Evolutionary conservation across 2,888 invertebrate genomes (phyloP).

Genomic region (Orthonychiurus folsomi): DNA sequence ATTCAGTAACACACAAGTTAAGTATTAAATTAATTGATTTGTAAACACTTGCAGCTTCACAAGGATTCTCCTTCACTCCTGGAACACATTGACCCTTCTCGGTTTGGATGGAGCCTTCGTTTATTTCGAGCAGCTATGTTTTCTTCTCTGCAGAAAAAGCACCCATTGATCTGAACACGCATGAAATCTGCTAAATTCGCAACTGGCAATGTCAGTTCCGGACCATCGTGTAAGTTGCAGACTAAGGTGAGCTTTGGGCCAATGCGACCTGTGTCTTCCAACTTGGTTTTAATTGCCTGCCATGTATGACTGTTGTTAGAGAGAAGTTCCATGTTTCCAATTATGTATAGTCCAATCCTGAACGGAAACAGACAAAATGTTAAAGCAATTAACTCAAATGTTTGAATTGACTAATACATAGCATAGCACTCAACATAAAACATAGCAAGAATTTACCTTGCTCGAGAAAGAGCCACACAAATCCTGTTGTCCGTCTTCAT

Average conservation of each 20-base stretch:
- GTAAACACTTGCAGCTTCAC: no score
- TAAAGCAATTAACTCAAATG: neutral
- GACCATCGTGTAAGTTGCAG: neutral
- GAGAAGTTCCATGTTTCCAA: conserved; percentile 41
- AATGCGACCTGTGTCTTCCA: neutral
- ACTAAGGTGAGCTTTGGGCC: neutral
- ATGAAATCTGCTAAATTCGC: no score
- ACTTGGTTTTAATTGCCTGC: conserved; percentile 1
- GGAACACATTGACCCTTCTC: no score
- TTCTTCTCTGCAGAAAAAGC: no score
- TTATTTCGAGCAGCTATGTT: no score
- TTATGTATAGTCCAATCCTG: conserved; percentile 42
- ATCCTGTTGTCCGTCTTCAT: conserved; percentile 40
- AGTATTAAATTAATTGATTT: no score
- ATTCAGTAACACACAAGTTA: no score
- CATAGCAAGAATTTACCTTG: conserved; percentile 41
- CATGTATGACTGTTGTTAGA: neutral
- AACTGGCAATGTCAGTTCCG: no score
- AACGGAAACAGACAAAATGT: neutral
- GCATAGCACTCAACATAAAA: no score
- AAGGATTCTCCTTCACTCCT: no score
- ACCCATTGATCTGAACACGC: no score
- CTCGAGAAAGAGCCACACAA: conserved; percentile 42
- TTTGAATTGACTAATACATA: conserved; percentile 20
- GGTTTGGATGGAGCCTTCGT: no score